Evolutionary conservation across 2,797 vertebrate genomes (phyloP), one percentile per base, ranked within the genome.

Genomic region (Menidia menidia): DNA sequence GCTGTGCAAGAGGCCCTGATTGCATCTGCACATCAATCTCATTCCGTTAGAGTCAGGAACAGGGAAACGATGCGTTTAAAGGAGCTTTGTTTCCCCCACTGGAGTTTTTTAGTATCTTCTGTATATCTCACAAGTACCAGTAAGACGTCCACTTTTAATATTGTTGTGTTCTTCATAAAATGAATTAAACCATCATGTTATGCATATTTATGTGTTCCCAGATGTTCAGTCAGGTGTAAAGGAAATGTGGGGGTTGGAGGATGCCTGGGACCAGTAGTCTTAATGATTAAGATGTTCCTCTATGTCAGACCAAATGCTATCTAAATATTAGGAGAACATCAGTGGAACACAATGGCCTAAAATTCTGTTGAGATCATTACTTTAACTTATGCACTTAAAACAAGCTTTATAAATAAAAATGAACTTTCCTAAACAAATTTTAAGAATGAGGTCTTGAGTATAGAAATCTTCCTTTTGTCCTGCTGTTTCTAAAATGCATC

Each of bases 1-100:
- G 58, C 74, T 72, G 10, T 65, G 71, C 44, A 68, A 73, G 52
- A 75, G 60, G 18, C 73, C 61, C 66, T 88, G 82, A 88, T 87
- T 90, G 71, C 80, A 58, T 71, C 63, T 69, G 60, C 48, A 8
- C 66, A 45, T 31, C 14, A n/a, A 32, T 75, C 55, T 63, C 50
- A 48, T 60, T 71, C 52, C 52, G 54, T 43, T 53, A 3, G 39
- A 51, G 62, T 53, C 42, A 13, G 55, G 30, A 76, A 54, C 42
- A 50, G 52, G 4, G 35, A 83, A 84, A 84, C 81, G 14, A 53
- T 51, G 44, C 53, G 33, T 81, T 74, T 60, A 63, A 25, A 72
- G 32, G 51, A 41, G 39, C 18, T 19, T 75, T 61, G 31, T 48
- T 5, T n/a, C 11, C 18, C 18, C 50, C 6, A 67, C 41, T 44